Base-by-base conservation (phyloP, 1,140 invertebrate genomes). In the Bombus impatiens region DNA sequence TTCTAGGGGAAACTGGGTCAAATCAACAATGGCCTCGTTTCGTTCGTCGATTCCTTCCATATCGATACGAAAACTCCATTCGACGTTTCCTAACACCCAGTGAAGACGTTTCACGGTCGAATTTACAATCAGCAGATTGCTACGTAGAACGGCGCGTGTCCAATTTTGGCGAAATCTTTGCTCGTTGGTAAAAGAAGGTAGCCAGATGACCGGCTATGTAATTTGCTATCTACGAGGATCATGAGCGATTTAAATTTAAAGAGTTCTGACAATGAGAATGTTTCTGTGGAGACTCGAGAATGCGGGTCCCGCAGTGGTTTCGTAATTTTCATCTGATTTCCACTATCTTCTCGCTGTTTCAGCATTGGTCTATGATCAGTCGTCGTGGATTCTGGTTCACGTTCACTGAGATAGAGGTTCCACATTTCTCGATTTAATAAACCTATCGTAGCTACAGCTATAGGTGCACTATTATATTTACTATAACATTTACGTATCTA, bases 261-360 rank as follows among this genome's bases (percentile, higher is more conserved):
- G 22, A 22, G 47, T 53, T 53, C 47, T 22, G 47, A 53, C 47
- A 8, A 53, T 53, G 18, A 8, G 5, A 22, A 53, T 8, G 47
- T 22, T 53, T 2, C 6, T 22, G 6, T 0, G 18, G 6, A 53
- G 18, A 53, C 1, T 8, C 5, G 65, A 25, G 18, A 13, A 82
- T 82, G 68, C 79, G 79, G 79, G 79, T 25, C 79, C 79, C 79
- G 79, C 68, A 81, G 35, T 28, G 37, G 10, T 32, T n/a, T n/a
- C 53, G 5, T 80, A 35, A 28, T 53, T 70, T n/a, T 40, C 32
- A 37, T 28, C 28, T 8, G 28, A 37, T 32, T 44, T 25, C 22
- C 15, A 9, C 6, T 15, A 9, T 25, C 57, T 76, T 76, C 5
- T 3, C 42, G 35, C 62, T 0, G 5, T 40, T 68, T 53, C 53